Base-by-base conservation (phyloP, 2,797 vertebrate species). In the Characodon lateralis region DNA sequence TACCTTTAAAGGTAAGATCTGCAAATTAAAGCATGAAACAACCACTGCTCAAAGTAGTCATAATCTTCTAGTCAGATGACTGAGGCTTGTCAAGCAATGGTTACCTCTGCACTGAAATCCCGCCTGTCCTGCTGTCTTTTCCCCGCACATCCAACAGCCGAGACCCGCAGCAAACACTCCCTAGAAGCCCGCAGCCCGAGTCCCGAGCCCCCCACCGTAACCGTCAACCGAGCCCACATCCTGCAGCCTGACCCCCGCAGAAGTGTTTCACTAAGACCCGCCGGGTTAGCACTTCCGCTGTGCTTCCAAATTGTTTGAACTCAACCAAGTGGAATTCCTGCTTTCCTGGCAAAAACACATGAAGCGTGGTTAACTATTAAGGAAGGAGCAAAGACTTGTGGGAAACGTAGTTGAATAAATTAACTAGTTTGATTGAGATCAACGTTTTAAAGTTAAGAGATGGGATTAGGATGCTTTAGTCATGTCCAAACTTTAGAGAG, bases 401-500 rank as follows among this genome's bases (percentile, higher is more conserved):
- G 95, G 93, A 94, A 87, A 91, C 94, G 95, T 89, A 96, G 95
- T 95, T 74, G 1, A 35, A 13, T 48, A n/a, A 72, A 20, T 35
- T 20, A 0, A 31, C 70, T 48, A 1, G 0, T 70, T 69, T 46
- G 6, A 6, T 0, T n/a, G 24, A 48, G 24, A 28, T 16, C 58
- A 16, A n/a, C 26, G 58, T 16, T 63, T 63, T 9, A 7, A 43
- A 24, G 28, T 26, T 58, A 9, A 58, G 53, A 56, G 53, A 39
- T 20, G 35, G 61, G 31, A 39, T 1, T 2, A 13, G 63, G 63
- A 66, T 66, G 35, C 22, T 41, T 41, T 41, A 12, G 6, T 63
- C 28, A 31, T 63, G 61, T 39, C 61, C 16, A 2, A 9, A 35
- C 35, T 3, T 10, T 7, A 41, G 31, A 41, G 63, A 10, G 20